Evolutionary conservation across 2,113 vertebrate genomes (phyloP).

Genomic region (Coptodon bakossiorum): DNA sequence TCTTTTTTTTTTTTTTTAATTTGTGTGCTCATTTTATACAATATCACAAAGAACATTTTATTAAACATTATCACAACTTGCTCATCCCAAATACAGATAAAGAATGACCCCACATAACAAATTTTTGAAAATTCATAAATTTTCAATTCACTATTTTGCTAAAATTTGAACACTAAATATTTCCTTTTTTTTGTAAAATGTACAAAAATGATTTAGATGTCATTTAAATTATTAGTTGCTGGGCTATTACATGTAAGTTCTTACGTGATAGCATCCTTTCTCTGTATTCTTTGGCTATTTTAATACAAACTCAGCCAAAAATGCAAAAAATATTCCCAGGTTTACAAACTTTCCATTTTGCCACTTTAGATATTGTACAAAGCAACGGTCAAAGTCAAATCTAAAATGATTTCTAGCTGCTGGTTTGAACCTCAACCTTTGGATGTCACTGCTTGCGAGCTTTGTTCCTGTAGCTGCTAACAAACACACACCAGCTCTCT

Average conservation of each 20-base stretch:
- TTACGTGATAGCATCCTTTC: constrained; percentile 39
- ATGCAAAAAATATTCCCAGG: constrained; percentile 52
- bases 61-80: constrained; percentile 1
- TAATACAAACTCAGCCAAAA: constrained; percentile 60
- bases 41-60: constrained; percentile 19
- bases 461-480: constrained; percentile 49
- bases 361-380: constrained; percentile 41
- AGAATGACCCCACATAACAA: constrained; percentile 32
- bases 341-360: constrained; percentile 60
- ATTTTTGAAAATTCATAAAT: constrained; percentile 11
- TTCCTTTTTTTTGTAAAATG: constrained; percentile 12
- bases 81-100: constrained; percentile 39
- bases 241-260: constrained; percentile 12
- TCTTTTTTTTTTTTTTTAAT: background rate
- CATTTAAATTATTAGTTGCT: background rate
- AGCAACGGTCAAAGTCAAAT: constrained; percentile 15
- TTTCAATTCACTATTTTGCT: constrained; percentile 33
- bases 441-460: constrained; percentile 54
- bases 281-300: constrained; percentile 59
- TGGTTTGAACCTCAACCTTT: constrained; percentile 45
- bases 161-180: constrained; percentile 14
- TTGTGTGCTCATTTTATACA: constrained; percentile 47
- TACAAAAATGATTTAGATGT: constrained; percentile 13
- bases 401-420: constrained; percentile 35
- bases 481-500: constrained; percentile 38